phyloP scores from a whole-genome alignment of 2,797 vertebrate species.

The Pseudochirops cupreus region DNA sequence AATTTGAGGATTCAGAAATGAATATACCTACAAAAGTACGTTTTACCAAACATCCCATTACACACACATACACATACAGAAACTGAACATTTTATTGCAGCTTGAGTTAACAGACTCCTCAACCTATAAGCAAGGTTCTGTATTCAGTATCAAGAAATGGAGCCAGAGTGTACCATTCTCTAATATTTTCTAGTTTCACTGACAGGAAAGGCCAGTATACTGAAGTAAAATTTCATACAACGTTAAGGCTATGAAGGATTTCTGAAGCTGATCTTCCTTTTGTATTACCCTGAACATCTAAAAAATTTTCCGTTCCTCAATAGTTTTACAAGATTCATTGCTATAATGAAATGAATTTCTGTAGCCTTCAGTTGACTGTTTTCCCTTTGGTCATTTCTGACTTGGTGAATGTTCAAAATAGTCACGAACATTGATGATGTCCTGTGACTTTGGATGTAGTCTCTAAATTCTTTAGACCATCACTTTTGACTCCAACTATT shows the following conservation, averaged over 20 bases:
- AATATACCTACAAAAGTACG: constrained; percentile 29
- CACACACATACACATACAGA: background rate
- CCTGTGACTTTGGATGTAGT: background rate
- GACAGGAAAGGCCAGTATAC: background rate
- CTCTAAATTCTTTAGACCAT: background rate
- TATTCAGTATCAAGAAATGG: background rate
- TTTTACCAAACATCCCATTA: constrained; percentile 16
- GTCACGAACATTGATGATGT: constrained; percentile 12
- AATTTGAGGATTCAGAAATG: constrained; percentile 52
- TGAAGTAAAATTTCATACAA: constrained; percentile 26
- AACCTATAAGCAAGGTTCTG: background rate
- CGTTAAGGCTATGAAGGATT: constrained; percentile 17
- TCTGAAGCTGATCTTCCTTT: background rate
- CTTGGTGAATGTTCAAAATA: background rate
- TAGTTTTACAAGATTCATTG: constrained; percentile 13
- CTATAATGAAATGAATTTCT: background rate
- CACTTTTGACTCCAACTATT: background rate
- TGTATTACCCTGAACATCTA: constrained; percentile 12
- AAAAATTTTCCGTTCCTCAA: constrained; percentile 11
- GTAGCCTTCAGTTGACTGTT: background rate
- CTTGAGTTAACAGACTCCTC: background rate
- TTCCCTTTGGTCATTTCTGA: background rate
- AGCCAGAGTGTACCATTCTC: background rate
- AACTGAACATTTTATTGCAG: background rate
- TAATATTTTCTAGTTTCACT: constrained; percentile 29